These are phyloP conservation scores for Bombyx mandarina DNA, from an alignment of 1,140 invertebrate genomes.

Conservation along the genomic window DNA sequence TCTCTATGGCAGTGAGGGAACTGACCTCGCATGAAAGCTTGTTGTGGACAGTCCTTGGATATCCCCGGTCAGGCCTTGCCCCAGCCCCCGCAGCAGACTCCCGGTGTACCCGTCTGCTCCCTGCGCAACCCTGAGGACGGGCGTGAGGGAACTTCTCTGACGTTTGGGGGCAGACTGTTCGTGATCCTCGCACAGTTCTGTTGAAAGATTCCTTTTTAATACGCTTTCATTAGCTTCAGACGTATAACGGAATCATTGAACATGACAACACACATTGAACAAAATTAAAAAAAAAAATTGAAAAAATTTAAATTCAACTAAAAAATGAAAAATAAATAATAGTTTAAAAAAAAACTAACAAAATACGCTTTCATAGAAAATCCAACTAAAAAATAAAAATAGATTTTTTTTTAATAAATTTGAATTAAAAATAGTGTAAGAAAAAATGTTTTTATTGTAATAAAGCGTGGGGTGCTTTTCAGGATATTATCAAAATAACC, in stretches of 20 bases:
- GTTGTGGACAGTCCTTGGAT: neutral
- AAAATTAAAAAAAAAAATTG: neutral
- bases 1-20: no score
- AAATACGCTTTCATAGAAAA: no score
- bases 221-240: neutral
- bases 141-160: neutral
- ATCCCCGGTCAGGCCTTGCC: neutral
- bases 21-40: no score
- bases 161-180: neutral
- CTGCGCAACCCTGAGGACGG: neutral
- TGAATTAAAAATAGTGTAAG: no score
- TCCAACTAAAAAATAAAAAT: neutral
- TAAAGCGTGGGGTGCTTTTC: no score
- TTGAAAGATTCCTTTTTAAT: neutral
- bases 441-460: no score
- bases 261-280: no score
- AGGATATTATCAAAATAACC: no score
- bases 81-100: slow-evolving; percentile 1
- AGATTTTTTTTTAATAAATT: no score
- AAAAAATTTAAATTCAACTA: no score
- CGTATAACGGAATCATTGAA: neutral
- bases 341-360: no score
- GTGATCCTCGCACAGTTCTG: neutral
- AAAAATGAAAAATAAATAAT: no score
- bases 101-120: neutral